Evolutionary conservation across 1,140 invertebrate species (phyloP), one percentile per base, ranked within the genome.

Genomic region (Drosophila cardini): DNA sequence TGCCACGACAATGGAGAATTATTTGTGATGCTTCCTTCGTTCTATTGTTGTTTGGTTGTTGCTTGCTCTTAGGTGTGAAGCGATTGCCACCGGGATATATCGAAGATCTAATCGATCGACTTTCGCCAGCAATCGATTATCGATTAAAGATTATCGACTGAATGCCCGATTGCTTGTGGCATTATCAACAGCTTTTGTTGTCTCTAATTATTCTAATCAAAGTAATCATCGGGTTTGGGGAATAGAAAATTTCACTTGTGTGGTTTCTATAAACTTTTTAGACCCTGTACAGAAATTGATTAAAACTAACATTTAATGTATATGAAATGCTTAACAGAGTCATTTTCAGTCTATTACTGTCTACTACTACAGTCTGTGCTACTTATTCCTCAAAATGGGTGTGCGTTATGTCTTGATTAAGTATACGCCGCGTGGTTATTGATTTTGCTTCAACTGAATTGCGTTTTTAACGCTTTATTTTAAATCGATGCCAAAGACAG

Each of bases 391-490:
- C 5, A 26, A 26, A 26, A 3, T 26, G 21, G 61, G 40, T 13
- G 55, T 38, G 55, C 55, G 55, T 71, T 82, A 86, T 83, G 83
- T 83, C 79, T 87, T 80, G 64, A 87, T 87, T 87, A 87, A 87
- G 76, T 86, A 79, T 81, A 81, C 72, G 72, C 64, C 75, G 75
- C 52, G 72, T 82, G 78, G 67, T 89, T 82, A 86, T 86, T 86
- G 83, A 82, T 86, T 85, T 86, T 82, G 78, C 87, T 86, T 87
- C 57, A 87, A 67, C 64, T 60, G 65, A 78, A 67, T 68, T 63
- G 50, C 45, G 53, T 43, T 55, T 85, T 74, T 85, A 58, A 86
- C 78, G 78, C 78, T 69, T 75, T 52, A 62, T 15, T 42, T 36
- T 43, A 38, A 38, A 21, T 15, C n/a, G 3, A 21, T 4, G 38